Base-by-base conservation (phyloP, 2,888 invertebrate genomes). In the Spisula subtruncata region DNA sequence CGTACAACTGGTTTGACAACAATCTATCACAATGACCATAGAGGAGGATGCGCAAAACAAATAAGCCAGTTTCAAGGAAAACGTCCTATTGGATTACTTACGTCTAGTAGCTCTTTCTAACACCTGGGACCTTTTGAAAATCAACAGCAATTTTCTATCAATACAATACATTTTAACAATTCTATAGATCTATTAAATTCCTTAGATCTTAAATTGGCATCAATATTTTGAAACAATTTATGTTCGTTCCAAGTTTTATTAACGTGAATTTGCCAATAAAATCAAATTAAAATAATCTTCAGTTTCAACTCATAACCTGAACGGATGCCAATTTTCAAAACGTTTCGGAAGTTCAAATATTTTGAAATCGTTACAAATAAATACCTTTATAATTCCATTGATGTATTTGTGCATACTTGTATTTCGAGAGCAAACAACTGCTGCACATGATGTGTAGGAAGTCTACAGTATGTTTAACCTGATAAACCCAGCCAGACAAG, bases 261-360 rank as follows among this genome's bases (percentile, higher is more conserved):
- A 66, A n/a, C 25, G 20, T 66, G 25, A 66, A n/a, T 0, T 66
- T 25, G 1, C 60, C 25, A n/a, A 66, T 25, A 25, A 25, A 25
- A 66, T 66, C n/a, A 66, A 66, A 66, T 66, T 66, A 25, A 66
- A 51, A n/a, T 25, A 66, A 25, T 66, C 60, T n/a, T 66, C 60
- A 25, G 25, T n/a, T 66, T 66, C 25, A 20, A 66, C 25, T n/a
- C 25, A 25, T 25, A 66, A 25, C n/a, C 25, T 66, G 25, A 25
- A 66, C 60, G n/a, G 10, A n/a, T 66, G 60, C 60, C 60, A 66
- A 66, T 25, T n/a, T 25, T 66, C 51, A 66, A 66, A 66, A n/a
- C 60, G 60, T 66, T n/a, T 66, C 60, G 60, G 60, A n/a, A 25
- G 60, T 66, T 66, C 25, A 25, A 25, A n/a, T 10, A 25, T n/a